phyloP scores from a whole-genome alignment of 2,888 invertebrate genomes.

The Iselma pallidipennis region DNA sequence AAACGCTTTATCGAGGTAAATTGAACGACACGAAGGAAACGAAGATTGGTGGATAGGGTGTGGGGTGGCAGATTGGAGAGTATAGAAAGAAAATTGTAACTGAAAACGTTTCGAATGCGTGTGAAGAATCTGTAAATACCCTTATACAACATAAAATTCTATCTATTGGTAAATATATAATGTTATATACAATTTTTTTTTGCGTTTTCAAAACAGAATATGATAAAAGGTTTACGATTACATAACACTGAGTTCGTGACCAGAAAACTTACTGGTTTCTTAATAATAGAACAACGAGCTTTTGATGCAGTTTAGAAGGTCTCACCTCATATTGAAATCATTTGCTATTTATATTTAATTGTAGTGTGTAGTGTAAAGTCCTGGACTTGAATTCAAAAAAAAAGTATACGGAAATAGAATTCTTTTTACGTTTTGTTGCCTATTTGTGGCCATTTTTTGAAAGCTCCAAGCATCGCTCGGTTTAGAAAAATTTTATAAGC shows the following conservation, averaged over 20 bases:
- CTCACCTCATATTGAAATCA: not conserved
- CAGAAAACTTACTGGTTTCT: not conserved
- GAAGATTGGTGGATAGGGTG: constrained; percentile 16
- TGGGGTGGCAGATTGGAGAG: constrained; percentile 19
- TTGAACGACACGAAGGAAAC: constrained; percentile 21
- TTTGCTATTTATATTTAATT: not conserved
- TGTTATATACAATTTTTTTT: not conserved
- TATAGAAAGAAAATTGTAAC: constrained; percentile 30
- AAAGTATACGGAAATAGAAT: too few relatives aligned
- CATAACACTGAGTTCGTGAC: not conserved
- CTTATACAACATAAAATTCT: constrained; percentile 8
- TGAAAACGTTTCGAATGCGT: constrained; percentile 29
- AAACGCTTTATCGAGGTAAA: constrained; percentile 13
- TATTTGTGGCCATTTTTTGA: too few relatives aligned
- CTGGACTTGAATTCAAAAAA: too few relatives aligned
- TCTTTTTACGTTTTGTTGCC: too few relatives aligned
- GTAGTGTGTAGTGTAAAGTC: too few relatives aligned
- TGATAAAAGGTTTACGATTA: not conserved
- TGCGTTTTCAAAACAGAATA: not conserved
- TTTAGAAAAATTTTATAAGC: too few relatives aligned
- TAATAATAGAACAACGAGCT: not conserved
- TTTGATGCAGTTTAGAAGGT: not conserved
- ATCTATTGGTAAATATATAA: not conserved
- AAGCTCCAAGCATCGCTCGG: too few relatives aligned
- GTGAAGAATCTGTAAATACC: constrained; percentile 28